phyloP scores from a whole-genome alignment of 2,888 invertebrate genomes.

The Agonopterix heracliana region DNA sequence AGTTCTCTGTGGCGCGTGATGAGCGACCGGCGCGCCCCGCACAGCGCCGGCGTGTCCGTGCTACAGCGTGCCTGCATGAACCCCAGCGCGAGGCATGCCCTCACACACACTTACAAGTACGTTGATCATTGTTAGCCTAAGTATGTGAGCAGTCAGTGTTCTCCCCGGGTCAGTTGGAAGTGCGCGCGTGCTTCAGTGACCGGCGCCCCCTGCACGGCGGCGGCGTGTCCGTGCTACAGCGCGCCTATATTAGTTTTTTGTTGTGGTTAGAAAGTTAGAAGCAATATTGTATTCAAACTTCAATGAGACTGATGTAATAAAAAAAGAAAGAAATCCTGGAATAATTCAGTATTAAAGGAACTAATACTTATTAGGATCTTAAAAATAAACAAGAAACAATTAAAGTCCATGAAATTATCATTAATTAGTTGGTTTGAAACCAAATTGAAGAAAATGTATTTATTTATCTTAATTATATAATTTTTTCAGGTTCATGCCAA shows the following conservation, averaged over 20 bases:
- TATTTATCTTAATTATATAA: no score
- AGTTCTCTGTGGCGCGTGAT: conserved; percentile 80
- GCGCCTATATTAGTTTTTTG: conserved; percentile 78
- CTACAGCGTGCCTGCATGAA: conserved; percentile 79
- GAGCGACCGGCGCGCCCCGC: conserved; percentile 73
- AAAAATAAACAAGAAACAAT: no score
- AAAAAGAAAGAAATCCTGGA: neutral
- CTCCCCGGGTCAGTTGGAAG: conserved; percentile 79
- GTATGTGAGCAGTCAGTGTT: conserved; percentile 80
- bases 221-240: conserved; percentile 79
- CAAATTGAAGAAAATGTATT: no score
- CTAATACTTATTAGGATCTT: neutral
- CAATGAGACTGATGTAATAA: neutral
- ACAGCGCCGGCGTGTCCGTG: conserved; percentile 82
- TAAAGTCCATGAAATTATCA: no score
- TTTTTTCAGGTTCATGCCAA: conserved; percentile 77
- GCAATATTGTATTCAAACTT: no score
- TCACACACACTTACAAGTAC: conserved; percentile 81
- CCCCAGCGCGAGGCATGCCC: conserved; percentile 75
- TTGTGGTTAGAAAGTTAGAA: no score
- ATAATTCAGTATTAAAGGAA: neutral
- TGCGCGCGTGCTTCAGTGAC: conserved; percentile 80
- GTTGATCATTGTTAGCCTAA: conserved; percentile 57
- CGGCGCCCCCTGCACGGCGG: conserved; percentile 79
- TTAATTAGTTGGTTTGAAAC: no score